These are phyloP conservation scores for Temnothorax longispinosus DNA, from an alignment of 1,140 invertebrate genomes.

Conservation along the genomic window DNA sequence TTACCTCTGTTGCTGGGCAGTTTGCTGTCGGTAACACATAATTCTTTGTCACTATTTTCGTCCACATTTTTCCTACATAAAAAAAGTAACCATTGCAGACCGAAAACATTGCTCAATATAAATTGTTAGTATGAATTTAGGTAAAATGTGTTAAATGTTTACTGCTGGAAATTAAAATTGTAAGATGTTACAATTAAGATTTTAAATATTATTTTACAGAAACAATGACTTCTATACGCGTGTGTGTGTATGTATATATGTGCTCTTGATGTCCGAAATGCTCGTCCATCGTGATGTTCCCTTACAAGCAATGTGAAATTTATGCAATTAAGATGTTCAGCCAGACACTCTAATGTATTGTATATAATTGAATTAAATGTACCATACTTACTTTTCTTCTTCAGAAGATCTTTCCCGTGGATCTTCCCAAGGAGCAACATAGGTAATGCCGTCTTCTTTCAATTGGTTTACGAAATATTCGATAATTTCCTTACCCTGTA, in stretches of 20 bases:
- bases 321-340: slow-evolving; percentile 22
- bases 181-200: slow-evolving; percentile 39
- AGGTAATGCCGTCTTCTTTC: slow-evolving; percentile 92
- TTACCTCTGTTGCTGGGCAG: slow-evolving; percentile 80
- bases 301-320: slow-evolving; percentile 39
- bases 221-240: slow-evolving; percentile 30
- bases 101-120: slow-evolving; percentile 61
- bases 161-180: slow-evolving; percentile 67
- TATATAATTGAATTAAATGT: slow-evolving; percentile 5
- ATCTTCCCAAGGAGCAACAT: slow-evolving; percentile 87
- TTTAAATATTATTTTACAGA: slow-evolving; percentile 44
- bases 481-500: slow-evolving; percentile 97
- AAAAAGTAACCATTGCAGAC: slow-evolving; percentile 60
- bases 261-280: slow-evolving; percentile 53
- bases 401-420: slow-evolving; percentile 67
- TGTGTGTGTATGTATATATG: slow-evolving; percentile 13
- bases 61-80: slow-evolving; percentile 64
- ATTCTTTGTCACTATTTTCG: slow-evolving; percentile 73
- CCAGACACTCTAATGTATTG: background rate
- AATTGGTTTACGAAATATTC: slow-evolving; percentile 96
- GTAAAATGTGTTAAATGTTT: slow-evolving; percentile 63
- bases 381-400: slow-evolving; percentile 75
- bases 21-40: slow-evolving; percentile 75
- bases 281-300: slow-evolving; percentile 35
- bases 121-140: slow-evolving; percentile 62